Evolutionary conservation across 1,140 invertebrate species (phyloP).

Genomic region (Drosophila albomicans): DNA sequence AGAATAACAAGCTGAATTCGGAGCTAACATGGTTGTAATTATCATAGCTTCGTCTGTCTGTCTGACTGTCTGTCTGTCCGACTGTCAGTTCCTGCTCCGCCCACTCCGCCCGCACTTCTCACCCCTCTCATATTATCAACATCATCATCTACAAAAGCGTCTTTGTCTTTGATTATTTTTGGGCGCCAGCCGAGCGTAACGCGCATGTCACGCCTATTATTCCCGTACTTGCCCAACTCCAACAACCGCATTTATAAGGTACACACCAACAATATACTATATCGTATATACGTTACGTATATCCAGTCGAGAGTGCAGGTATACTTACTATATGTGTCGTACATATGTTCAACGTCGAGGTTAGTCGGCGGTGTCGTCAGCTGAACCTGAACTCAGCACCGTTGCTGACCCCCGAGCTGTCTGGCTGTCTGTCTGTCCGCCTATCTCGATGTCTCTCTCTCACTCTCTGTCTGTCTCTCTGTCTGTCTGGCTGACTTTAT

Average conservation of each 20-base stretch:
- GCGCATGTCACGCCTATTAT: constrained; percentile 83
- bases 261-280: constrained; percentile 5
- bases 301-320: constrained; percentile 1
- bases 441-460: neutral
- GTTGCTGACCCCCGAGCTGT: constrained; percentile 61
- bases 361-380: constrained; percentile 54
- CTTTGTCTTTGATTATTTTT: constrained; percentile 84
- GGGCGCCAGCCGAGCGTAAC: constrained; percentile 76
- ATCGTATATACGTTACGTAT: constrained; percentile 8
- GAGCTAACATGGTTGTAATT: constrained; percentile 72
- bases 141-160: constrained; percentile 67
- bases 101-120: constrained; percentile 12
- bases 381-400: constrained; percentile 72
- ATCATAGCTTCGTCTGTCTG: constrained; percentile 55
- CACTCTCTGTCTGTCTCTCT: neutral
- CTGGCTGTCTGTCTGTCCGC: neutral
- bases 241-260: neutral
- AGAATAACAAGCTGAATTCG: constrained; percentile 57
- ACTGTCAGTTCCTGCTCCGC: constrained; percentile 50
- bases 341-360: constrained; percentile 41
- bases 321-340: constrained; percentile 1
- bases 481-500: constrained; percentile 8
- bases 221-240: constrained; percentile 16
- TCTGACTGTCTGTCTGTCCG: constrained; percentile 14
- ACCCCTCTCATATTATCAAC: constrained; percentile 47